These are phyloP conservation scores for Ormia ochracea DNA, from an alignment of 2,888 invertebrate genomes.

Conservation along the genomic window DNA sequence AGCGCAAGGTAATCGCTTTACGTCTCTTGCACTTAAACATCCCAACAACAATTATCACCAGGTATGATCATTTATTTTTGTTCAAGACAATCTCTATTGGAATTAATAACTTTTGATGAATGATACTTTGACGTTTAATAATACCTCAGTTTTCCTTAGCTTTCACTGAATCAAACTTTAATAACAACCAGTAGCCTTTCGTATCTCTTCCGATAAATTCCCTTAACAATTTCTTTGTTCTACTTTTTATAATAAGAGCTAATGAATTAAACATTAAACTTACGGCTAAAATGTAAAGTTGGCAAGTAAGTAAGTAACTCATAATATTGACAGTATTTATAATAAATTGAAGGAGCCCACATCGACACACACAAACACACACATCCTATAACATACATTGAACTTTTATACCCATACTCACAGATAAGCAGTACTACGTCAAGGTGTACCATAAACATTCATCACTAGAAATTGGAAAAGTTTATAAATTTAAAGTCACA, in stretches of 20 bases:
- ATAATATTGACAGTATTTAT: slow-evolving; percentile 39
- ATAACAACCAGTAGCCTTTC: slow-evolving; percentile 7
- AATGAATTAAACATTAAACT: slow-evolving; percentile 49
- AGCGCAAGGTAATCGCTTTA: too few relatives aligned
- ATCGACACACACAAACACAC: neutral
- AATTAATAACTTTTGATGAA: too few relatives aligned
- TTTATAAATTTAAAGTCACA: slow-evolving; percentile 44
- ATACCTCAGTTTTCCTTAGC: neutral
- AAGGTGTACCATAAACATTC: slow-evolving; percentile 27
- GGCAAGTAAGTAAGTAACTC: slow-evolving; percentile 13
- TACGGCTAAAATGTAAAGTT: slow-evolving; percentile 29
- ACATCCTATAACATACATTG: too few relatives aligned
- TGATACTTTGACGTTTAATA: too few relatives aligned
- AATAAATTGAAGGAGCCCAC: slow-evolving; percentile 10
- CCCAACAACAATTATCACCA: too few relatives aligned
- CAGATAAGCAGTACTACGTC: neutral
- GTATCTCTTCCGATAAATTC: neutral
- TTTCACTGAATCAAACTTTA: slow-evolving; percentile 1
- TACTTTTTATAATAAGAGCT: slow-evolving; percentile 40
- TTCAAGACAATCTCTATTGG: too few relatives aligned
- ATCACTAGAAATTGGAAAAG: slow-evolving; percentile 42
- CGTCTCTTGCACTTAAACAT: too few relatives aligned
- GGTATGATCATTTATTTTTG: too few relatives aligned
- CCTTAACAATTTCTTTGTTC: slow-evolving; percentile 34
- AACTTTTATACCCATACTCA: neutral